phyloP scores from a whole-genome alignment of 2,797 vertebrate species.

The Chelmon rostratus region DNA sequence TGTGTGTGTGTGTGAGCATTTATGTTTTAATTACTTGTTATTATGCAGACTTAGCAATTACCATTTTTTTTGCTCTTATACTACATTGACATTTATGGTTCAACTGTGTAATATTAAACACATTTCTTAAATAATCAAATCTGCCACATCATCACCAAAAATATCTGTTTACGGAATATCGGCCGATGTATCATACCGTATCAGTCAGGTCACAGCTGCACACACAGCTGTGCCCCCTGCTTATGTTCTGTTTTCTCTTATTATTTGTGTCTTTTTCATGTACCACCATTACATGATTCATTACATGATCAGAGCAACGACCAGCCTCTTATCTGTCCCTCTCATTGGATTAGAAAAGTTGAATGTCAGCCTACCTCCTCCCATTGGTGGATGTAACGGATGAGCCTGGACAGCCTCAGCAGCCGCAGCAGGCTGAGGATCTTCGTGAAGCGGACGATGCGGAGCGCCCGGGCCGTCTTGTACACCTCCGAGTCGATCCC shows the following conservation, averaged over 20 bases:
- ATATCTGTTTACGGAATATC: background rate
- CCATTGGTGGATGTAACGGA: constrained; percentile 98
- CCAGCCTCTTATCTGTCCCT: background rate
- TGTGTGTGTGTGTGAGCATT: too few relatives aligned
- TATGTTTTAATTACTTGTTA: background rate
- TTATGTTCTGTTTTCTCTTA: background rate
- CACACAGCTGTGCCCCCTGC: background rate
- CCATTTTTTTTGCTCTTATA: background rate
- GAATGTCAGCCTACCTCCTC: constrained; percentile 89
- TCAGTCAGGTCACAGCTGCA: background rate
- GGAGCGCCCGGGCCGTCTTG: constrained; percentile 95
- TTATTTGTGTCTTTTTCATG: background rate
- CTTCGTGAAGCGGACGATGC: constrained; percentile 98
- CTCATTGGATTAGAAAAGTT: constrained; percentile 1
- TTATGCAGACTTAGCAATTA: too few relatives aligned
- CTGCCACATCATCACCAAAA: background rate
- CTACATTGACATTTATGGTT: background rate
- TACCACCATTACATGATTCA: background rate
- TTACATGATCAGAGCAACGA: background rate
- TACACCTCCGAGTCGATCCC: constrained; percentile 98
- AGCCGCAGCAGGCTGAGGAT: constrained; percentile 95
- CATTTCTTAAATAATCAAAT: background rate
- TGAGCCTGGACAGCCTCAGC: constrained; percentile 94
- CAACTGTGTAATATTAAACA: background rate
- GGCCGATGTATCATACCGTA: background rate